These are phyloP conservation scores for Triplophysa bombifrons DNA, from an alignment of 2,797 vertebrate species.

Conservation along the genomic window DNA sequence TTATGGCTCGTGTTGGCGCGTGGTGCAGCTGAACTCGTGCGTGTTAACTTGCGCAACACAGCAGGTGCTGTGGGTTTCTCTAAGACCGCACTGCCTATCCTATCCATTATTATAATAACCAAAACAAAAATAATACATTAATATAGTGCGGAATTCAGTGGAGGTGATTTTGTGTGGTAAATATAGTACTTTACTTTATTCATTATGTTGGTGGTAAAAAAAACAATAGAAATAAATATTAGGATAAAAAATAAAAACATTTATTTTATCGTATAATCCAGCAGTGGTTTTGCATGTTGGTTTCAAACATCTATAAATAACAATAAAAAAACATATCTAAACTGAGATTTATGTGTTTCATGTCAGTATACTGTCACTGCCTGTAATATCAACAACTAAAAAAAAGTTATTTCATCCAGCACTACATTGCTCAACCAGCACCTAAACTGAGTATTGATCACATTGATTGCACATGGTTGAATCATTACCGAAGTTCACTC, in stretches of 20 bases:
- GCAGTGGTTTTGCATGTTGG: neutral
- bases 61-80: constrained; percentile 43
- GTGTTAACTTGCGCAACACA: constrained; percentile 54
- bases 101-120: too few relatives aligned
- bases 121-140: neutral
- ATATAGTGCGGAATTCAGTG: neutral
- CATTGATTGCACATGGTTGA: neutral
- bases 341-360: too few relatives aligned
- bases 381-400: neutral
- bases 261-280: too few relatives aligned
- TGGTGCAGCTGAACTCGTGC: constrained; percentile 75
- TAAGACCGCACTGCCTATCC: neutral
- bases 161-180: neutral
- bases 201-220: too few relatives aligned
- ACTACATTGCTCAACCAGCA: neutral
- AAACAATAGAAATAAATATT: too few relatives aligned
- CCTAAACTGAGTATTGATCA: constrained; percentile 1
- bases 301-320: neutral
- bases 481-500: neutral
- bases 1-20: constrained; percentile 72
- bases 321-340: too few relatives aligned
- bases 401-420: neutral
- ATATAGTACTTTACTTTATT: too few relatives aligned
- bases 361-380: neutral
- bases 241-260: too few relatives aligned